phyloP scores from a whole-genome alignment of 2,888 invertebrate species.

The Vannuccia rotundouncinata region DNA sequence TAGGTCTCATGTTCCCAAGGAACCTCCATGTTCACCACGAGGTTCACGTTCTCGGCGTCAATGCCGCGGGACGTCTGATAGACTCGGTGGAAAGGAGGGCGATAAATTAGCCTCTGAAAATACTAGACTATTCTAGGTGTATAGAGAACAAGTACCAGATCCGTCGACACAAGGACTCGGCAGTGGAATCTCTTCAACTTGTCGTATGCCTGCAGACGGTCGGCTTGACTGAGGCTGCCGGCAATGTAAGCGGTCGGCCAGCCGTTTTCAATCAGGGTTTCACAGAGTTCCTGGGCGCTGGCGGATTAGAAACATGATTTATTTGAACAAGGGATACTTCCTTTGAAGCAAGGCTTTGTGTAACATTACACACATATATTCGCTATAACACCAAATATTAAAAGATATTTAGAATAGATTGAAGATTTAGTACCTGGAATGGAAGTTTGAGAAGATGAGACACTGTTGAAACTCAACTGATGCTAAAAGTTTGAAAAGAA shows the following conservation, averaged over 20 bases:
- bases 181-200: constrained; percentile 73
- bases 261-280: constrained; percentile 66
- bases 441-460: constrained; percentile 80
- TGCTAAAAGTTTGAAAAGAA: constrained; percentile 62
- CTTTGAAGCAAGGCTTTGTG: no score
- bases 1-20: constrained; percentile 67
- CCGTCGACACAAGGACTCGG: constrained; percentile 80
- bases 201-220: constrained; percentile 69
- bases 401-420: no score
- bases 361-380: no score
- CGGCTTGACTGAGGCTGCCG: constrained; percentile 71
- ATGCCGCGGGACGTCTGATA: constrained; percentile 76
- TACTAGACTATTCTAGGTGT: no score
- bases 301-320: no score
- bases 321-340: no score
- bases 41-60: constrained; percentile 82
- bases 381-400: no score
- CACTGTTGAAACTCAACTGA: constrained; percentile 76
- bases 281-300: constrained; percentile 72
- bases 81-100: constrained; percentile 38
- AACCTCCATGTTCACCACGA: constrained; percentile 84
- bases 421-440: constrained; percentile 63
- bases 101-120: no score
- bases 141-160: no score
- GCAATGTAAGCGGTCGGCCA: constrained; percentile 73